Base-by-base conservation (phyloP, 2,113 vertebrate genomes). In the Pyrgilauda ruficollis region DNA sequence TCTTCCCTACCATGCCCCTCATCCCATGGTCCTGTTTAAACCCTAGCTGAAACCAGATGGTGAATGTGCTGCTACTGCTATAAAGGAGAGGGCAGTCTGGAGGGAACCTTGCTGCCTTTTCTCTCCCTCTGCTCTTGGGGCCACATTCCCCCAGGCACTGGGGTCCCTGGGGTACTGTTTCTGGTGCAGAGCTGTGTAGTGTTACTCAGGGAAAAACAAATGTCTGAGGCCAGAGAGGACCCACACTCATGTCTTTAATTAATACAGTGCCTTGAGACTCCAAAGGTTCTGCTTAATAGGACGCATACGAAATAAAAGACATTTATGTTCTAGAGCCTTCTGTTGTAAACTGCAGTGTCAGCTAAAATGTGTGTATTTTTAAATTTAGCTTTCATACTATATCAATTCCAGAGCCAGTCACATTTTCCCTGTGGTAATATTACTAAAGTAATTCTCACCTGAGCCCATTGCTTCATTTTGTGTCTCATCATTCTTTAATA, bases 331-430 rank as follows among this genome's bases (percentile, higher is more conserved):
- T 49, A 64, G 80, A 82, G 23, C 23, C 24, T 83, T 85, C 66
- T 83, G 16, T 67, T 91, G 67, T 55, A 70, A 86, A 69, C 43
- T 84, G 56, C 39, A 74, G 10, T n/a, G 39, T 63, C 76, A 94
- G 79, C 63, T 86, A 55, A 77, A 92, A 77, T 77, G 20, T 49
- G 37, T 68, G 5, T 73, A 14, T 73, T 94, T 94, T 96, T 70
- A 58, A 90, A 86, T 93, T 58, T 77, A 86, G n/a, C 72, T 93
- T 90, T 93, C 52, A n/a, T 75, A 53, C 15, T 56, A 1, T 28
- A 37, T 64, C 64, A 58, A 1, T 92, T 72, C 31, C 49, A 85
- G 72, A 81, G 64, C 30, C 27, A 56, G 37, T 63, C 72, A 39
- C 13, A 24, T 79, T 94, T 92, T 74, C 24, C 59, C 50, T 0